phyloP scores from a whole-genome alignment of 2,888 invertebrate genomes.

The Torymus texanus region DNA sequence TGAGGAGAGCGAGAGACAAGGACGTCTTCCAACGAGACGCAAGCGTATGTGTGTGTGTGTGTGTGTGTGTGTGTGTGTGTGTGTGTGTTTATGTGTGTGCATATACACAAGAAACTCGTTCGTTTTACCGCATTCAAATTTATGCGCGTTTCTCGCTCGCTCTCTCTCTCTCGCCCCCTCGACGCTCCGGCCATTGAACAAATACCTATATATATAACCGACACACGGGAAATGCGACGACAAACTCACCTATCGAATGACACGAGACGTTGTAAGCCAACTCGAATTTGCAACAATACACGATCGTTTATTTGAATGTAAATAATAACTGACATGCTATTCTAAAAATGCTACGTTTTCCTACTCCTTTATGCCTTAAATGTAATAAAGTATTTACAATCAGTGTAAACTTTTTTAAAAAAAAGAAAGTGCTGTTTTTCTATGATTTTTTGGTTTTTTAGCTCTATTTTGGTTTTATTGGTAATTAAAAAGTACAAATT shows the following conservation, averaged over 20 bases:
- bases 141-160: too few relatives aligned
- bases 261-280: slow-evolving; percentile 65
- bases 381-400: slow-evolving; percentile 50
- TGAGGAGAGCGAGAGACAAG: background rate
- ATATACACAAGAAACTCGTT: too few relatives aligned
- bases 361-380: slow-evolving; percentile 52
- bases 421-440: background rate
- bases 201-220: background rate
- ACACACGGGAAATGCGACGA: background rate
- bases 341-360: slow-evolving; percentile 50
- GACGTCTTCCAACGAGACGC: too few relatives aligned
- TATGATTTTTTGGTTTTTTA: slow-evolving; percentile 27
- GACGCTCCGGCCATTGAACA: background rate
- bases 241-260: slow-evolving; percentile 23
- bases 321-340: slow-evolving; percentile 51
- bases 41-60: too few relatives aligned
- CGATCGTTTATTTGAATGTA: slow-evolving; percentile 70
- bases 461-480: background rate
- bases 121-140: too few relatives aligned
- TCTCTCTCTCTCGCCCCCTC: too few relatives aligned
- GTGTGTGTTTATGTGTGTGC: too few relatives aligned
- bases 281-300: slow-evolving; percentile 73
- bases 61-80: too few relatives aligned
- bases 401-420: slow-evolving; percentile 43
- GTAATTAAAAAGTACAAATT: too few relatives aligned